A percentile compares a stretch with the other conserved stretches of the same genome.
Conservation (phyloP, 2,113 vertebrate species). For the Microcebus griseorufus region DNA sequence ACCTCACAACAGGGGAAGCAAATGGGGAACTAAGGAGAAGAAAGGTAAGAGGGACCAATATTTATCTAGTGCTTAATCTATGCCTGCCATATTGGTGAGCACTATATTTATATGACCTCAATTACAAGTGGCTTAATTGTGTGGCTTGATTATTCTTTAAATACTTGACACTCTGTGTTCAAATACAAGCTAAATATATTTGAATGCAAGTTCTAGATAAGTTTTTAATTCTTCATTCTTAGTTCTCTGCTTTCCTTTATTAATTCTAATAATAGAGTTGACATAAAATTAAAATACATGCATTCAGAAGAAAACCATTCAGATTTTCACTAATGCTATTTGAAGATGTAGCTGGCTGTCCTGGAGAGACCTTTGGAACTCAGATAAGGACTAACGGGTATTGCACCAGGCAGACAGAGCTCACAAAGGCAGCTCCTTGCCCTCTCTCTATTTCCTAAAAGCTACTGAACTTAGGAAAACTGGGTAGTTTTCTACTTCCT, state of each 20-base stretch:
- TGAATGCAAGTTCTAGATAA: background rate
- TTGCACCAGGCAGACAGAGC: background rate
- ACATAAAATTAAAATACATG: constrained; percentile 33
- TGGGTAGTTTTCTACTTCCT: background rate
- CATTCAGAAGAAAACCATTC: constrained; percentile 8
- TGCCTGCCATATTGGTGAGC: background rate
- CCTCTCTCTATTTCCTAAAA: background rate
- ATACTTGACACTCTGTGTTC: background rate
- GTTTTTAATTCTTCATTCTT: constrained; percentile 47
- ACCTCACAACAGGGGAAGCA: background rate
- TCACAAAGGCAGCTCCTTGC: background rate
- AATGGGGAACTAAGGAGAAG: background rate
- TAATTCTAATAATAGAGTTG: constrained; percentile 34
- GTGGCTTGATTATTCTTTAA: background rate
- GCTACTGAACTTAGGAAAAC: background rate
- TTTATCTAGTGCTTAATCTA: background rate
- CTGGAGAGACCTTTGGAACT: background rate
- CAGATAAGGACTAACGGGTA: background rate
- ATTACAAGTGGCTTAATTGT: background rate
- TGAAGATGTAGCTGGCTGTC: background rate
- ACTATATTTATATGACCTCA: background rate
- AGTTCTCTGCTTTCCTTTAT: constrained; percentile 37
- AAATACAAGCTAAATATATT: background rate
- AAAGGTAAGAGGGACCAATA: background rate
- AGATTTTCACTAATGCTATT: background rate